A percentile compares a stretch with the other conserved stretches of the same genome.
Evolutionary conservation across 53 echinoderm and acorn worm genomes (phyloP).

Genomic region (Holothuria leucospilota): DNA sequence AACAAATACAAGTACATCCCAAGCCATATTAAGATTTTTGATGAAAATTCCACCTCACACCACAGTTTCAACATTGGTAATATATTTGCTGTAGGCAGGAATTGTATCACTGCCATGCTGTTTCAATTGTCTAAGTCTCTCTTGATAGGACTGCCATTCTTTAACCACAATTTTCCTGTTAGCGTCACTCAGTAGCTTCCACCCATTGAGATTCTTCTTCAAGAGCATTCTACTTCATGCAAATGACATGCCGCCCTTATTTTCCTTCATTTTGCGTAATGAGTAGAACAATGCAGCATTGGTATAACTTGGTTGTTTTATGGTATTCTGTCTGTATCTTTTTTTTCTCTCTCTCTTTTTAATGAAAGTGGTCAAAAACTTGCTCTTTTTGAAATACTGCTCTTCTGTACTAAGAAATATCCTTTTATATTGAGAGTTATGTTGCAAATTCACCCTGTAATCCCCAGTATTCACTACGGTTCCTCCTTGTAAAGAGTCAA

Average conservation of each 20-base stretch:
- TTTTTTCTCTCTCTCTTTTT: constrained; percentile 13
- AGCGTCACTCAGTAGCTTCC: neutral
- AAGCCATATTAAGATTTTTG: no score
- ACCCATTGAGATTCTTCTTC: constrained; percentile 1
- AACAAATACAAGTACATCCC: no score
- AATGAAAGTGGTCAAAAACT: constrained; percentile 17
- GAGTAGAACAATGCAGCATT: constrained; percentile 18
- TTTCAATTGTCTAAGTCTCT: no score
- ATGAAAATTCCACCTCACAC: no score
- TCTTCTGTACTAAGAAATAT: neutral
- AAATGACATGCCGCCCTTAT: neutral
- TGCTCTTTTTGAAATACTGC: constrained; percentile 5
- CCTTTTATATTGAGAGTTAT: neutral
- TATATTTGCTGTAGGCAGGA: no score
- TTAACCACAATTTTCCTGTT: neutral
- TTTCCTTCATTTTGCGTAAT: constrained; percentile 1
- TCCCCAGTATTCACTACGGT: constrained; percentile 8
- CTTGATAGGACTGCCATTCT: neutral
- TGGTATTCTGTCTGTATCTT: constrained; percentile 6
- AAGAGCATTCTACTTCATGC: neutral
- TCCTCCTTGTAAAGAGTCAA: constrained; percentile 13
- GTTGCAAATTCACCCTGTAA: neutral
- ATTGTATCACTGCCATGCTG: no score
- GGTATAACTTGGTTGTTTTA: neutral
- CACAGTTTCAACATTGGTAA: no score